Evolutionary conservation across 2,888 invertebrate genomes (phyloP), one percentile per base, ranked within the genome.

Genomic region (Pseudococcus longispinus): DNA sequence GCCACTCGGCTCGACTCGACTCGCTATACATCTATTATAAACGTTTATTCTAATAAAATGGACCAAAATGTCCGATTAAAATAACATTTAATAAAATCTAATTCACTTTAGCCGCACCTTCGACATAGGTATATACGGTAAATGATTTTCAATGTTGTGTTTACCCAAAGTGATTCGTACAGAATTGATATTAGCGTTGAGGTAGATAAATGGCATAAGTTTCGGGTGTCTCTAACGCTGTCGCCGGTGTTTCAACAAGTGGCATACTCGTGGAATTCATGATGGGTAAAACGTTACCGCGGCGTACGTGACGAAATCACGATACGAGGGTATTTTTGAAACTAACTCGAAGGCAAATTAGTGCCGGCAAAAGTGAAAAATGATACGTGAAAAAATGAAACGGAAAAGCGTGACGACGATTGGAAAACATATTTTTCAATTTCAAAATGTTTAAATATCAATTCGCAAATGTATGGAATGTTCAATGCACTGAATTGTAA

Each of bases 81-180:
- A 80, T 80, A 42, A 80, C 77, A 80, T 80, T 80, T 80, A 80
- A 37, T 80, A 80, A 80, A 80, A 80, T 80, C 42, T 23, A 80
- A 37, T 80, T 80, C 77, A 42, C 42, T 80, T 42, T 37, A 80
- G 77, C 29, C 74, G 37, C 37, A 42, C 77, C 29, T 80, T 80
- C 20, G 9, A 20, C 42, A 42, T 37, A 37, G 37, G 37, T 37
- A 13, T 26, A 60, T 23, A 60, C 20, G 42, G 77, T 70, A 70
- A 29, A 29, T 70, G 29, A 70, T 70, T 70, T 70, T 70, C 29
- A 29, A 6, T 32, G 13, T 70, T 18, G 29, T 29, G 70, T 70
- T 60, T 60, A 60, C 60, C 60, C 60, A 20, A 20, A 6, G 60
- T 23, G 60, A 60, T 82, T 82, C 44, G 82, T n/a, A 6, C 44